These are phyloP conservation scores for Leucozona laternaria DNA, from an alignment of 2,888 invertebrate species.

Conservation along the genomic window DNA sequence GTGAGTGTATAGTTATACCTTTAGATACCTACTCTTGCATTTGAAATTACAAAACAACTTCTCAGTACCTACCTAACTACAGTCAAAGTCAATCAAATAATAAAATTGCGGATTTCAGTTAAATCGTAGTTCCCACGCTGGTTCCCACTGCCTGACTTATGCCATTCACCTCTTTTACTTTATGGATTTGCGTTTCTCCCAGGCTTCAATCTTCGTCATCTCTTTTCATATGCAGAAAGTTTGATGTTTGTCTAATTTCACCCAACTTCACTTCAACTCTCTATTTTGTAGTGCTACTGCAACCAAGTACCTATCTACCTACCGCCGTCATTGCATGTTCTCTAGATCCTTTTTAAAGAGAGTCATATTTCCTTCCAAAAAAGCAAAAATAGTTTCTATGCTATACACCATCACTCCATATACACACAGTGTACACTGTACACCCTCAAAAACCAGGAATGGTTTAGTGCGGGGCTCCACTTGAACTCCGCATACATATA, in stretches of 20 bases:
- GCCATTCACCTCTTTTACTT: conserved; percentile 16
- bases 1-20: too few relatives aligned
- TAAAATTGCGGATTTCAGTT: neutral
- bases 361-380: neutral
- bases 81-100: conserved; percentile 5
- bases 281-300: too few relatives aligned
- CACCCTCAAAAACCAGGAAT: conserved; percentile 13
- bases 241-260: conserved; percentile 50
- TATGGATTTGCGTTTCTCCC: neutral
- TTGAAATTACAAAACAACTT: neutral
- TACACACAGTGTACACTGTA: neutral
- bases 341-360: too few relatives aligned
- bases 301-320: neutral
- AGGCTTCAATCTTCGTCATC: conserved; percentile 10
- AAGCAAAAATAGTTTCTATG: conserved; percentile 33
- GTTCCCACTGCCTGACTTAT: neutral
- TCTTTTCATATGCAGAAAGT: conserved; percentile 3
- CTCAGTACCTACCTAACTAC: neutral
- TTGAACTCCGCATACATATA: conserved; percentile 40
- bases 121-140: conserved; percentile 6
- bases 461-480: neutral
- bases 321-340: neutral
- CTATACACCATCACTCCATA: neutral
- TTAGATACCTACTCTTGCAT: neutral
- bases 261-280: conserved; percentile 8